Conservation (phyloP, 2,888 invertebrate species). For the Blastobasis adustella region DNA sequence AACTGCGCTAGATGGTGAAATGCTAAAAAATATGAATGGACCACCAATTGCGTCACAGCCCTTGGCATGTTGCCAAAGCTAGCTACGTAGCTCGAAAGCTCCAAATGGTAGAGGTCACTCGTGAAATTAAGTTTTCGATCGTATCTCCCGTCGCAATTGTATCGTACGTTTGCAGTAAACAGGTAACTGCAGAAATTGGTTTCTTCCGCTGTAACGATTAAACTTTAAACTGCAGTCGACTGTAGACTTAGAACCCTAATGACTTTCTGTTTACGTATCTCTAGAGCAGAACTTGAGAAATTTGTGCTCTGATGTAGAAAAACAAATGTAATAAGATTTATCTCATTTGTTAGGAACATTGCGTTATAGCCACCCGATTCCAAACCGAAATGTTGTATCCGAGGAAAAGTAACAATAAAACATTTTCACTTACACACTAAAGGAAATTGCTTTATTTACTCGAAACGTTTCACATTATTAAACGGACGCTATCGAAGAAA, state of each 20-base stretch:
- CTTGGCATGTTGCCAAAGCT: conserved; percentile 42
- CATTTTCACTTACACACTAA: too few species aligned
- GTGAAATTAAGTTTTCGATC: conserved; percentile 24
- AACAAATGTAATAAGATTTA: too few species aligned
- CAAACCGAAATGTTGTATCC: background rate
- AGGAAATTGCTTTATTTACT: conserved; percentile 7
- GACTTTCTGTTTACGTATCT: too few species aligned
- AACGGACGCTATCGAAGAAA: conserved; percentile 16
- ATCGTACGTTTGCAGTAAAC: conserved; percentile 20
- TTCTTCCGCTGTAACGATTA: too few species aligned
- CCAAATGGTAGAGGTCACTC: conserved; percentile 46
- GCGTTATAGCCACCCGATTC: background rate
- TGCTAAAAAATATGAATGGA: conserved; percentile 45
- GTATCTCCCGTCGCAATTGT: conserved; percentile 13
- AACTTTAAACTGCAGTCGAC: background rate
- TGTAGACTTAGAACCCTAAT: too few species aligned
- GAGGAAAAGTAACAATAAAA: too few species aligned
- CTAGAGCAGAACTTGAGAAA: too few species aligned
- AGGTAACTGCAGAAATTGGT: background rate
- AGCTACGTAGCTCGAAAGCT: conserved; percentile 37
- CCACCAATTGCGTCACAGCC: conserved; percentile 33
- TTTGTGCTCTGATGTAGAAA: too few species aligned
- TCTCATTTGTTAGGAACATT: conserved; percentile 1
- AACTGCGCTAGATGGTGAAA: background rate
- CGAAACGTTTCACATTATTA: conserved; percentile 16